phyloP scores from a whole-genome alignment of 2,888 invertebrate species.

The Drosophila paranaensis region DNA sequence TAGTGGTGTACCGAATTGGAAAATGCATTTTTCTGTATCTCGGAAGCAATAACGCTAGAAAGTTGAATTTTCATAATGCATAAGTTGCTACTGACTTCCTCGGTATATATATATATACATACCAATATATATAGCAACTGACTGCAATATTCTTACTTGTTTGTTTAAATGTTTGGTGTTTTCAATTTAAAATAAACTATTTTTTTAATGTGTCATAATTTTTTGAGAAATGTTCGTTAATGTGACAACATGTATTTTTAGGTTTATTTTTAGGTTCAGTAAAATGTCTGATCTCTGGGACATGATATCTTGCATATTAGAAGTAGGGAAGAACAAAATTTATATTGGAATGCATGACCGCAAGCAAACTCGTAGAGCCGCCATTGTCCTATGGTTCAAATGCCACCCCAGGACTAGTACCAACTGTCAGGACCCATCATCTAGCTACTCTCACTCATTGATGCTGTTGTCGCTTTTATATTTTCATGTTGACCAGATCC shows the following conservation, averaged over 20 bases:
- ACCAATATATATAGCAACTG: too few species aligned
- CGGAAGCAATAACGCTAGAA: too few species aligned
- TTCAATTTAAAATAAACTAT: slow-evolving; percentile 5
- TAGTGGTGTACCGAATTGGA: too few species aligned
- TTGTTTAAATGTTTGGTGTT: neutral
- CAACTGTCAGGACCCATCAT: slow-evolving; percentile 50
- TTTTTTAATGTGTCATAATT: slow-evolving; percentile 10
- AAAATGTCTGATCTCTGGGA: slow-evolving; percentile 74
- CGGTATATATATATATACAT: too few species aligned
- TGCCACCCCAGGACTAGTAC: slow-evolving; percentile 51
- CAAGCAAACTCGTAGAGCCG: slow-evolving; percentile 69
- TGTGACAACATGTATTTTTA: slow-evolving; percentile 60
- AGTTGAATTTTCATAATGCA: too few species aligned
- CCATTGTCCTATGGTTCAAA: slow-evolving; percentile 59
- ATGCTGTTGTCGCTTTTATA: slow-evolving; percentile 44
- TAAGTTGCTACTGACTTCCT: too few species aligned
- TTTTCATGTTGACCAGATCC: slow-evolving; percentile 71
- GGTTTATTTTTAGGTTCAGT: slow-evolving; percentile 43
- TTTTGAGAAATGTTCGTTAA: slow-evolving; percentile 79
- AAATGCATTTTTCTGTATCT: too few species aligned
- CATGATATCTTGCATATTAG: slow-evolving; percentile 6
- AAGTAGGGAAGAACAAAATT: slow-evolving; percentile 53
- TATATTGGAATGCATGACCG: slow-evolving; percentile 78
- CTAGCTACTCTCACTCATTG: slow-evolving; percentile 1
- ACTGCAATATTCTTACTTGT: too few species aligned